Evolutionary conservation across 2,113 vertebrate species (phyloP).

Genomic region (Danio rerio): DNA sequence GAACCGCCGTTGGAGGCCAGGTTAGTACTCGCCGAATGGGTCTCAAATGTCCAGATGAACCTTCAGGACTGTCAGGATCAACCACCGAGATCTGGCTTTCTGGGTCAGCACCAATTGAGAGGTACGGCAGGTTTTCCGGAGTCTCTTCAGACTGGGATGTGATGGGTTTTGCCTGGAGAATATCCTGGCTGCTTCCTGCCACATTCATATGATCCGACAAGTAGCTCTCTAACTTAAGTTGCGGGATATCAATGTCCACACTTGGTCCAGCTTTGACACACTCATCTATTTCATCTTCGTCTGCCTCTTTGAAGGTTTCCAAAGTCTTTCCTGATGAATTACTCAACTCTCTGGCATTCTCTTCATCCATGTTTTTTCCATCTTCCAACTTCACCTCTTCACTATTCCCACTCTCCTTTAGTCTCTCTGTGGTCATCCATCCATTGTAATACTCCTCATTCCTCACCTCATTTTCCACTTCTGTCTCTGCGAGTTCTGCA

Average conservation of each 20-base stretch:
- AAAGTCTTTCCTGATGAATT: background rate
- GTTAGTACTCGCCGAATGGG: slow-evolving; percentile 68
- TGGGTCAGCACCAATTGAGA: slow-evolving; percentile 69
- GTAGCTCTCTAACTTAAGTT: background rate
- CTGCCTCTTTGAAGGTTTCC: background rate
- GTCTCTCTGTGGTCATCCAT: background rate
- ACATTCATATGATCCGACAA: background rate
- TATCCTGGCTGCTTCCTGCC: background rate
- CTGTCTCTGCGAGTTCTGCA: background rate
- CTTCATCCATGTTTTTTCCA: background rate
- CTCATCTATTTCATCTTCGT: background rate
- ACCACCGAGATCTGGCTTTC: slow-evolving; percentile 42
- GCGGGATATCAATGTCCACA: background rate
- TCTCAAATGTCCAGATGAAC: slow-evolving; percentile 5
- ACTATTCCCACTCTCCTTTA: background rate
- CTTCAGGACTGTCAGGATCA: background rate
- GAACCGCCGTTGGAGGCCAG: slow-evolving; percentile 70
- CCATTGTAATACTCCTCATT: background rate
- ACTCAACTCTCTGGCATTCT: background rate
- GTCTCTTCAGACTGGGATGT: background rate
- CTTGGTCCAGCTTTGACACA: background rate
- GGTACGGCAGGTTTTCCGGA: slow-evolving; percentile 65
- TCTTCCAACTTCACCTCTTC: background rate
- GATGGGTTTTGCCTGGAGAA: background rate
- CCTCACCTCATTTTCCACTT: background rate